A percentile compares a stretch with the other conserved stretches of the same genome.
phyloP scores from a whole-genome alignment of 1,140 invertebrate species.

The Drosophila ambigua region DNA sequence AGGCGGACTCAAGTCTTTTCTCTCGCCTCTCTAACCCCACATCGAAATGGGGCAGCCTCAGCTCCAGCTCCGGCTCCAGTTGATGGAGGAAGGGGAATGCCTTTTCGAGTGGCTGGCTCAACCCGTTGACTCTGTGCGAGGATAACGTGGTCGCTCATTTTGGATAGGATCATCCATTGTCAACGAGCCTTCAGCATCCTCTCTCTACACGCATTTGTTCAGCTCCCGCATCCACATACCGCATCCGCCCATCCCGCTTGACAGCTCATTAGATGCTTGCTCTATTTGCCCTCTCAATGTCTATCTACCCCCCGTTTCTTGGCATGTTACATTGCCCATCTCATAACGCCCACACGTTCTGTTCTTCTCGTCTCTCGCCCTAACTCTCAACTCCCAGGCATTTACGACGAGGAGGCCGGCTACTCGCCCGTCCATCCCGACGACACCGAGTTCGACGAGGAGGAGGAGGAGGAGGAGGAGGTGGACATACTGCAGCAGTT shows the following conservation, averaged over 20 bases:
- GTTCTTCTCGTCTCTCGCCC: conserved; percentile 63
- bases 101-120: conserved; percentile 20
- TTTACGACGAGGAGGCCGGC: conserved; percentile 79
- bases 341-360: conserved; percentile 77
- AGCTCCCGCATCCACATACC: conserved; percentile 17
- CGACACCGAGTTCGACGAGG: conserved; percentile 73
- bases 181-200: conserved; percentile 8
- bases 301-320: conserved; percentile 65
- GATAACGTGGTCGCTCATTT: conserved; percentile 1
- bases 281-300: conserved; percentile 59
- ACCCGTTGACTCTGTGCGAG: too few relatives aligned
- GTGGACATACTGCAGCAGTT: conserved; percentile 80
- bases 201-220: conserved; percentile 14
- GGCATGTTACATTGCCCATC: conserved; percentile 80
- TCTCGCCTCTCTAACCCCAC: neutral
- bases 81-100: neutral
- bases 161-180: conserved; percentile 7
- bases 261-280: conserved; percentile 74
- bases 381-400: conserved; percentile 51
- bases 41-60: neutral
- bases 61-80: conserved; percentile 3
- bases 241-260: conserved; percentile 39
- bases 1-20: conserved; percentile 18
- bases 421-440: conserved; percentile 75
- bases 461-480: conserved; percentile 82